These are phyloP conservation scores for Thumatha senex DNA, from an alignment of 2,888 invertebrate species.

Conservation along the genomic window DNA sequence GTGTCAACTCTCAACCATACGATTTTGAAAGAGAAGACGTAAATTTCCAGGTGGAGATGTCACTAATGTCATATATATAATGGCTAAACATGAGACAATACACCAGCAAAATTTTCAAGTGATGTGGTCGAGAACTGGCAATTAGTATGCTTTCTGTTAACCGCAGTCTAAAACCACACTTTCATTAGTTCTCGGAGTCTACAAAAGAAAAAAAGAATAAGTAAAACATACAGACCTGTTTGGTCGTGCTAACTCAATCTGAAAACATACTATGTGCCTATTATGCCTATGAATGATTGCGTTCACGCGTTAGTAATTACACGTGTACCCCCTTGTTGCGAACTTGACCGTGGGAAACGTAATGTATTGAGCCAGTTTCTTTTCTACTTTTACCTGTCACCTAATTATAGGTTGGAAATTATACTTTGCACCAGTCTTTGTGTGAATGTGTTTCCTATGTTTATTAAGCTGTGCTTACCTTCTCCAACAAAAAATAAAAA, in stretches of 20 bases:
- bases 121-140: not conserved
- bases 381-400: conserved; percentile 59
- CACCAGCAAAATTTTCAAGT: no score
- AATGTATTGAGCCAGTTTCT: conserved; percentile 45
- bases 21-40: no score
- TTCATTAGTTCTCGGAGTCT: conserved; percentile 7
- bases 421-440: conserved; percentile 18
- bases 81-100: no score
- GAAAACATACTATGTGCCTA: conserved; percentile 1
- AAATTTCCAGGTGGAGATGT: no score
- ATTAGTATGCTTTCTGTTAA: conserved; percentile 2
- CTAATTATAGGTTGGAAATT: conserved; percentile 39
- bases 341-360: conserved; percentile 67
- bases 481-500: no score
- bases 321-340: conserved; percentile 46
- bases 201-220: not conserved
- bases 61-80: no score
- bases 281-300: conserved; percentile 26
- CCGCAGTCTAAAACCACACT: conserved; percentile 4
- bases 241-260: conserved; percentile 14
- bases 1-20: no score
- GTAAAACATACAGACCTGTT: conserved; percentile 1
- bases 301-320: conserved; percentile 39
- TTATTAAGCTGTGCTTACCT: no score
- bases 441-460: no score